Evolutionary conservation across 2,888 invertebrate species (phyloP).

Genomic region (Drosophila peninsularis): DNA sequence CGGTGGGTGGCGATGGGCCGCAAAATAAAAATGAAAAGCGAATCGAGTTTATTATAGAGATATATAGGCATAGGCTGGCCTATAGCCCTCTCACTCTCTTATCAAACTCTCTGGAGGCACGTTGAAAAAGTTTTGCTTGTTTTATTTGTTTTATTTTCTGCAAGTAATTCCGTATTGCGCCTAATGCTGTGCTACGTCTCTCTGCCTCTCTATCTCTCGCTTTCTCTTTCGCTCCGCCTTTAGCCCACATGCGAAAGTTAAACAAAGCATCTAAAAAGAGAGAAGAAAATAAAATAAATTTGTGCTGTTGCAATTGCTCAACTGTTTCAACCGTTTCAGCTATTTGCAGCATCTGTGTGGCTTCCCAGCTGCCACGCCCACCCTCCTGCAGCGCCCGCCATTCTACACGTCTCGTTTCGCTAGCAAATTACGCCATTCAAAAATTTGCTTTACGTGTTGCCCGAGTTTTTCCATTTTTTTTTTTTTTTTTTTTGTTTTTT

Average conservation of each 20-base stretch:
- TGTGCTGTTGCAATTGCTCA: constrained; percentile 62
- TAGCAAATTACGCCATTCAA: constrained; percentile 71
- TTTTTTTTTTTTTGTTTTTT: background rate
- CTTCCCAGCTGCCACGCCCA: constrained; percentile 14
- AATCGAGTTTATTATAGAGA: constrained; percentile 68
- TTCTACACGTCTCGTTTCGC: constrained; percentile 57
- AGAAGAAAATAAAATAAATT: constrained; percentile 35
- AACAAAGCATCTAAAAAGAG: constrained; percentile 57
- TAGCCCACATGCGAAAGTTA: constrained; percentile 51
- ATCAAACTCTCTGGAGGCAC: constrained; percentile 42
- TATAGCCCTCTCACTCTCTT: background rate
- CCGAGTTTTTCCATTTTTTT: constrained; percentile 34
- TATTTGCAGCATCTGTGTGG: constrained; percentile 38
- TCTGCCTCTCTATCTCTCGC: background rate
- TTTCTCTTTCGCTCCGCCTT: background rate
- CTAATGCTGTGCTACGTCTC: constrained; percentile 58
- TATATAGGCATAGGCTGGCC: background rate
- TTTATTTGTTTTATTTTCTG: constrained; percentile 71
- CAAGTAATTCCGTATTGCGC: constrained; percentile 71
- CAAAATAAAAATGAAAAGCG: constrained; percentile 37
- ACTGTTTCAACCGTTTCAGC: constrained; percentile 52
- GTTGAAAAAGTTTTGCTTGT: constrained; percentile 59
- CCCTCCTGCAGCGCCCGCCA: background rate
- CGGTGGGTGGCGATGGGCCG: background rate
- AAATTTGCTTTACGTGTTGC: constrained; percentile 69